Evolutionary conservation across 2,113 vertebrate species (phyloP).

Genomic region (Plecturocebus donacophilus): DNA sequence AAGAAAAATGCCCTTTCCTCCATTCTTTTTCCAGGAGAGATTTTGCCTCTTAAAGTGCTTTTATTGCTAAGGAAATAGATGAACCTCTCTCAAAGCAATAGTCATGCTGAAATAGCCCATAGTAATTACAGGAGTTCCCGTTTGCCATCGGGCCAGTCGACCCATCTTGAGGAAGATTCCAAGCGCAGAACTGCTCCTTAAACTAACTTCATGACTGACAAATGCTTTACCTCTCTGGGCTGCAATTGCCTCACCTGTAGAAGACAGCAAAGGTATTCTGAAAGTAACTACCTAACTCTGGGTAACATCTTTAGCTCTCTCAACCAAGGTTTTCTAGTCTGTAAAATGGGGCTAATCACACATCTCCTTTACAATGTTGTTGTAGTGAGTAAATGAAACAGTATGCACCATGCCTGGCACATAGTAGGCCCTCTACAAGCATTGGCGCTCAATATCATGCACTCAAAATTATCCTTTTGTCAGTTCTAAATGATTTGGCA

Average conservation of each 20-base stretch:
- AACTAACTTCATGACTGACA: background rate
- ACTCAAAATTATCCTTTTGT: background rate
- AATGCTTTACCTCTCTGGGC: background rate
- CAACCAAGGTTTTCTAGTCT: background rate
- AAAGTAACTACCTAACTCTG: background rate
- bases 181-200: background rate
- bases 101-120: background rate
- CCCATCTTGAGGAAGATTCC: background rate
- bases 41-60: background rate
- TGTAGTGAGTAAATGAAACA: background rate
- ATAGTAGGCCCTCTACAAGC: background rate
- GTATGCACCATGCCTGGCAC: background rate
- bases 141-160: background rate
- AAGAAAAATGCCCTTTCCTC: constrained; percentile 27
- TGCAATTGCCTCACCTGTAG: background rate
- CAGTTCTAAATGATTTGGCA: background rate
- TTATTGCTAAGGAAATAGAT: background rate
- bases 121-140: background rate
- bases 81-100: background rate
- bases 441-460: background rate
- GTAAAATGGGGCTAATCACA: background rate
- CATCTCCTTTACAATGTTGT: rapidly evolving
- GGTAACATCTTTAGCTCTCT: background rate
- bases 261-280: background rate
- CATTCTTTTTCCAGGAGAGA: background rate